Conservation (phyloP, 2,888 invertebrate genomes). For the Bhutanitis thaidina region DNA sequence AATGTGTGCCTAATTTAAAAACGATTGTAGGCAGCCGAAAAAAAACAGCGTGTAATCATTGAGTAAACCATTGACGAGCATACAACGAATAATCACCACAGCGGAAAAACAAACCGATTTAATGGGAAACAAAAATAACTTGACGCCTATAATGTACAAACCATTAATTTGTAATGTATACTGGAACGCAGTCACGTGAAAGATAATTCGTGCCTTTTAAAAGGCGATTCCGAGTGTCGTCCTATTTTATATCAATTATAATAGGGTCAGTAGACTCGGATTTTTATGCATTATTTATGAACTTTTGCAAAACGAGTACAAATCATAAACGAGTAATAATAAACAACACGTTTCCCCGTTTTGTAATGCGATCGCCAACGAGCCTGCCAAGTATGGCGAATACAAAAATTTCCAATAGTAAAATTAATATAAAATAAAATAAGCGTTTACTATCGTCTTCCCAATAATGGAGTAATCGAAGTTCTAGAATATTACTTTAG, state of each 20-base stretch:
- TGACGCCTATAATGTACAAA: conserved; percentile 43
- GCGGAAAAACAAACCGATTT: conserved; percentile 43
- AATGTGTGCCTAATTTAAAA: not conserved
- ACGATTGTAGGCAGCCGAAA: conserved; percentile 5
- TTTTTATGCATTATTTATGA: too few species aligned
- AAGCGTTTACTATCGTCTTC: too few species aligned
- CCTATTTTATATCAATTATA: conserved; percentile 5
- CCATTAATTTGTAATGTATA: conserved; percentile 54
- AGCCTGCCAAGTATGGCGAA: too few species aligned
- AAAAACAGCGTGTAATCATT: conserved; percentile 5
- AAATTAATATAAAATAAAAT: too few species aligned
- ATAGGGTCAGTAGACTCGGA: conserved; percentile 21
- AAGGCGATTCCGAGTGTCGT: not conserved
- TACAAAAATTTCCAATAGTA: too few species aligned
- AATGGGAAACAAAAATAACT: conserved; percentile 52
- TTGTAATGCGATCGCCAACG: too few species aligned
- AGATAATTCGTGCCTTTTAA: conserved; percentile 38
- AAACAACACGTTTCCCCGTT: too few species aligned
- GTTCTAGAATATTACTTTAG: too few species aligned
- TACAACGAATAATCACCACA: conserved; percentile 20
- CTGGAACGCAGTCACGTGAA: conserved; percentile 40
- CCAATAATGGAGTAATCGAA: too few species aligned
- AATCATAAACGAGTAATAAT: too few species aligned
- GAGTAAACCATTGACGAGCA: conserved; percentile 12
- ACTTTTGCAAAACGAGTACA: too few species aligned